phyloP scores from a whole-genome alignment of 2,797 vertebrate species.

The Sardinella longiceps region DNA sequence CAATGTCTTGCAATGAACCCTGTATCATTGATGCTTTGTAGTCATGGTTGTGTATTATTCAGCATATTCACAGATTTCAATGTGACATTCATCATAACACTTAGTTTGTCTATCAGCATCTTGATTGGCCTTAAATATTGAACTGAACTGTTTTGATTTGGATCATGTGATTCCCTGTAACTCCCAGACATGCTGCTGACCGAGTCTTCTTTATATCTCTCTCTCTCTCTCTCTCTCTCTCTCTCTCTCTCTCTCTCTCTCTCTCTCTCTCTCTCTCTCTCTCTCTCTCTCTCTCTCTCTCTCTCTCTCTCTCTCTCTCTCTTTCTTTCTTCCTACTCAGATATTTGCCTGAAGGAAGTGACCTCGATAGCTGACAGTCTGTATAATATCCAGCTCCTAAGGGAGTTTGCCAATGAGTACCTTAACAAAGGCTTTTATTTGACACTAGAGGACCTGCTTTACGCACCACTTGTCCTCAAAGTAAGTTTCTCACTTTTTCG shows the following conservation, averaged over 20 bases:
- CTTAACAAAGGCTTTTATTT: slow-evolving; percentile 95
- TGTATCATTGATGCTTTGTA: background rate
- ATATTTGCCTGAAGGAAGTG: slow-evolving; percentile 96
- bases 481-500: slow-evolving; percentile 65
- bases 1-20: background rate
- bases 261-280: slow-evolving; percentile 35
- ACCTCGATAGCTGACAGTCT: slow-evolving; percentile 93
- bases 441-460: slow-evolving; percentile 93
- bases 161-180: background rate
- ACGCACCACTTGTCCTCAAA: slow-evolving; percentile 92
- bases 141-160: too few species aligned
- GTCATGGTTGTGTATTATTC: background rate
- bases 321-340: slow-evolving; percentile 66
- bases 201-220: background rate
- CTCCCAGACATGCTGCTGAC: background rate
- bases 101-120: background rate
- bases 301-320: background rate
- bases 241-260: slow-evolving; percentile 38
- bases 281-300: too few species aligned
- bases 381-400: slow-evolving; percentile 93
- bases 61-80: background rate
- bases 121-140: background rate
- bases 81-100: background rate
- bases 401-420: slow-evolving; percentile 91
- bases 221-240: background rate